Conservation (phyloP, 2,113 vertebrate species). For the Capricornis sumatraensis region DNA sequence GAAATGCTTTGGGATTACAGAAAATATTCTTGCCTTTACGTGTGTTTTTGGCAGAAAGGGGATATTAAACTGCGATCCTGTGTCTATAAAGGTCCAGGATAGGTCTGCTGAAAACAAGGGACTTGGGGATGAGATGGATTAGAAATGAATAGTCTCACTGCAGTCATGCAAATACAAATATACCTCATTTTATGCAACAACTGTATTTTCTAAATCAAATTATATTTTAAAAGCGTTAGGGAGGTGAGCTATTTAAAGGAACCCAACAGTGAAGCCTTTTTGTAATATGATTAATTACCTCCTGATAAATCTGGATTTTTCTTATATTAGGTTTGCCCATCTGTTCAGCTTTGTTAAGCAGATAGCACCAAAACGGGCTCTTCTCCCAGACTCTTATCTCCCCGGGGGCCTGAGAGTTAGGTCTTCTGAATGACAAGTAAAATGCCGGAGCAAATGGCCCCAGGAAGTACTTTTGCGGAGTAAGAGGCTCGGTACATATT, state of each 20-base stretch:
- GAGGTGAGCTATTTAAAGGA: constrained; percentile 48
- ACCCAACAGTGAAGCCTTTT: constrained; percentile 44
- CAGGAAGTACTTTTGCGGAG: neutral
- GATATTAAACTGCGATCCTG: neutral
- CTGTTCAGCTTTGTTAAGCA: constrained; percentile 58
- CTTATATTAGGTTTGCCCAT: constrained; percentile 52
- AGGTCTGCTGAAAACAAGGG: neutral
- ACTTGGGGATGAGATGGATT: neutral
- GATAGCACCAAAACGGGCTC: constrained; percentile 28
- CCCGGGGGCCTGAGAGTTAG: neutral
- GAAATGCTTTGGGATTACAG: neutral
- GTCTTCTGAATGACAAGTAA: neutral
- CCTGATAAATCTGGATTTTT: constrained; percentile 58
- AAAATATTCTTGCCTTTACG: neutral
- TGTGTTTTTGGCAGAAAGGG: constrained; percentile 15
- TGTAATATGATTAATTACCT: constrained; percentile 58
- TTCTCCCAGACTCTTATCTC: constrained; percentile 34
- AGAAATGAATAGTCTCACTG: constrained; percentile 26
- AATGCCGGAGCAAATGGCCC: neutral
- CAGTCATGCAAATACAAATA: constrained; percentile 37
- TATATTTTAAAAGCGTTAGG: constrained; percentile 53
- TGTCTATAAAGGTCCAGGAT: neutral
- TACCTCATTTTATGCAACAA: constrained; percentile 49
- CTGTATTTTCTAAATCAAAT: constrained; percentile 55
- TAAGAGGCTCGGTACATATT: neutral